Conservation (phyloP, 1,140 invertebrate species). For the Heliconius hermathena region DNA sequence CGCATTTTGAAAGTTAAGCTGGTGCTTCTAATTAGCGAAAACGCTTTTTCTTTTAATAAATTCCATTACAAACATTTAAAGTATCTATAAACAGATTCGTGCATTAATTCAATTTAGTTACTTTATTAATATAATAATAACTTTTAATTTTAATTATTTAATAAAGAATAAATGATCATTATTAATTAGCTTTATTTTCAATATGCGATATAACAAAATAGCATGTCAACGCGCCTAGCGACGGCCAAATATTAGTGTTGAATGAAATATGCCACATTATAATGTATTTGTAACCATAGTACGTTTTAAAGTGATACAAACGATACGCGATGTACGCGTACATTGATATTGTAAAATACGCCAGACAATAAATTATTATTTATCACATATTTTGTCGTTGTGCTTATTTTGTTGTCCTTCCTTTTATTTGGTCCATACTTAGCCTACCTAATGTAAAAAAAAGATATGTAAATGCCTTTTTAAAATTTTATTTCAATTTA, state of each 20-base stretch:
- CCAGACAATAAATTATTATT: slow-evolving; percentile 84
- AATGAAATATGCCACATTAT: slow-evolving; percentile 30
- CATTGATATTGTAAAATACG: slow-evolving; percentile 81
- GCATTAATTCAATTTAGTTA: no score
- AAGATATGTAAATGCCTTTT: no score
- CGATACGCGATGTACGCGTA: slow-evolving; percentile 60
- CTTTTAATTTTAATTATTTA: no score
- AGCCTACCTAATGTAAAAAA: no score
- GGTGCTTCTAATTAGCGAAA: no score
- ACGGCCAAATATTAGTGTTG: slow-evolving; percentile 27
- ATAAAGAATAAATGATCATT: no score
- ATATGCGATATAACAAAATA: neutral
- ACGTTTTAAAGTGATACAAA: slow-evolving; percentile 37
- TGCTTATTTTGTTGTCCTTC: slow-evolving; percentile 49
- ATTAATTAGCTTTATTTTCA: neutral
- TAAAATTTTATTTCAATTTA: no score
- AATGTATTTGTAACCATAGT: slow-evolving; percentile 40
- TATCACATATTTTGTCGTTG: slow-evolving; percentile 66
- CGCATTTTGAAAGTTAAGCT: neutral
- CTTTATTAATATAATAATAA: no score
- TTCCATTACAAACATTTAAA: no score
- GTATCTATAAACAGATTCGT: no score
- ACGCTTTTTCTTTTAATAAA: no score
- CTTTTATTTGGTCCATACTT: neutral
- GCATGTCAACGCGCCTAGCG: slow-evolving; percentile 29